A percentile compares a stretch with the other conserved stretches of the same genome.
phyloP scores from a whole-genome alignment of 2,888 invertebrate genomes.

The Silvanus unidentatus region DNA sequence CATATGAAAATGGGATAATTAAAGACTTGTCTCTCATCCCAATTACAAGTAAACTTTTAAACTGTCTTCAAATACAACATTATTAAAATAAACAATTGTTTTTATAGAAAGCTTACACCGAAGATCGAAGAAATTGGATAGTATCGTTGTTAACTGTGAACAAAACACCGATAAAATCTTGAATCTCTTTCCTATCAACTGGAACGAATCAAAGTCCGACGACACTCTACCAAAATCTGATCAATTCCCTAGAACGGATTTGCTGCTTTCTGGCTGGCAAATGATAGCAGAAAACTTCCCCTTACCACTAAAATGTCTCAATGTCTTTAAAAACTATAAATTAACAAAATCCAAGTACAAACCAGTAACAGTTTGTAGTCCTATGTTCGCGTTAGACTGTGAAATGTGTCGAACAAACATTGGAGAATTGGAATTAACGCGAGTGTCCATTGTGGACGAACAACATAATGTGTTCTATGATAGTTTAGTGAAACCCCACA shows the following conservation, averaged over 20 bases:
- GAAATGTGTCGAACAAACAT: conserved; percentile 79
- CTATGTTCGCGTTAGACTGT: conserved; percentile 87
- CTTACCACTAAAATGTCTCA: conserved; percentile 58
- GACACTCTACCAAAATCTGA: conserved; percentile 47
- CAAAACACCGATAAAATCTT: no score
- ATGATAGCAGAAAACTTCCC: conserved; percentile 82
- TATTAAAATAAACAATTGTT: no score
- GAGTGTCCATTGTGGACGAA: conserved; percentile 83
- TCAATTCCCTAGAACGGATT: conserved; percentile 67
- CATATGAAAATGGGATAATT: conserved; percentile 63
- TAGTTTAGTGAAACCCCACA: conserved; percentile 74
- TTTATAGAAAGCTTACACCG: no score
- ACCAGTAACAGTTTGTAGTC: conserved; percentile 70
- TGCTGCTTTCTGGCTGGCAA: conserved; percentile 76
- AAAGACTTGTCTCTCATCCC: conserved; percentile 72
- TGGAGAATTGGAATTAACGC: conserved; percentile 68
- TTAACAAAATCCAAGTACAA: conserved; percentile 68
- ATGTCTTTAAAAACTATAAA: conserved; percentile 55
- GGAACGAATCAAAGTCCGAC: no score
- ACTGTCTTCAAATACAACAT: no score
- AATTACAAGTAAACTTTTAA: conserved; percentile 49
- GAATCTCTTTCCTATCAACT: no score
- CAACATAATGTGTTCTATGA: conserved; percentile 70
- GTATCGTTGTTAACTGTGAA: no score
- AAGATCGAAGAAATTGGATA: no score